phyloP scores from a whole-genome alignment of 2,888 invertebrate species.

The Lacanobia wlatinum region DNA sequence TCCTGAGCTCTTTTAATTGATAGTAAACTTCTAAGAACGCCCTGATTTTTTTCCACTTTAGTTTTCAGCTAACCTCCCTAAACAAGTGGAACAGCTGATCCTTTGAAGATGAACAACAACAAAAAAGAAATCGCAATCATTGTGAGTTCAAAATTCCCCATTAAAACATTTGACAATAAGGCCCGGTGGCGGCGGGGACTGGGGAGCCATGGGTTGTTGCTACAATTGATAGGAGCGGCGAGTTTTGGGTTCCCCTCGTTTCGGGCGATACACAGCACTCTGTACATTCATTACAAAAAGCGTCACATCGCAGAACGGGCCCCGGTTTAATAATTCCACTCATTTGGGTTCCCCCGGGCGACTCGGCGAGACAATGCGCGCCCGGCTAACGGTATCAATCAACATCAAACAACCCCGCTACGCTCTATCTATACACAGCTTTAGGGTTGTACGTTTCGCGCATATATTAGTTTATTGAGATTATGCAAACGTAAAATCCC shows the following conservation, averaged over 20 bases:
- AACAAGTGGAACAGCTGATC: slow-evolving; percentile 71
- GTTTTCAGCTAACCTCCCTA: slow-evolving; percentile 23
- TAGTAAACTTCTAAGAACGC: background rate
- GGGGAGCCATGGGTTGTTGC: slow-evolving; percentile 70
- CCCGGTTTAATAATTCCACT: slow-evolving; percentile 89
- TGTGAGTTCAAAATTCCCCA: slow-evolving; percentile 72
- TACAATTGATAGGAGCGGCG: slow-evolving; percentile 77
- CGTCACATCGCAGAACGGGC: slow-evolving; percentile 86
- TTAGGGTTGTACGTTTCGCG: slow-evolving; percentile 79
- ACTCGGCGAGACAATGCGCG: slow-evolving; percentile 85
- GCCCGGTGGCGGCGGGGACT: slow-evolving; percentile 69
- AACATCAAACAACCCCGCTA: slow-evolving; percentile 89
- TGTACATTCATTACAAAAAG: slow-evolving; percentile 89
- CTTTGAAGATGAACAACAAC: slow-evolving; percentile 62
- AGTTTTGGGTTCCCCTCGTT: slow-evolving; percentile 65
- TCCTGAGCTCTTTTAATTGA: background rate
- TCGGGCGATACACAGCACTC: slow-evolving; percentile 65
- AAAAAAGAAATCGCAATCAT: slow-evolving; percentile 67
- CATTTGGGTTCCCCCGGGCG: slow-evolving; percentile 86
- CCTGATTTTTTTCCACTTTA: background rate
- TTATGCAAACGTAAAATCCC: slow-evolving; percentile 52
- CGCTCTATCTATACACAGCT: slow-evolving; percentile 72
- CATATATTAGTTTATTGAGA: slow-evolving; percentile 64
- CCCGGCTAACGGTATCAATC: slow-evolving; percentile 90
- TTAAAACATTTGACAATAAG: slow-evolving; percentile 77